A percentile compares a stretch with the other conserved stretches of the same genome.
Evolutionary conservation across 2,113 vertebrate genomes (phyloP).

Genomic region (Laticauda laticaudata): DNA sequence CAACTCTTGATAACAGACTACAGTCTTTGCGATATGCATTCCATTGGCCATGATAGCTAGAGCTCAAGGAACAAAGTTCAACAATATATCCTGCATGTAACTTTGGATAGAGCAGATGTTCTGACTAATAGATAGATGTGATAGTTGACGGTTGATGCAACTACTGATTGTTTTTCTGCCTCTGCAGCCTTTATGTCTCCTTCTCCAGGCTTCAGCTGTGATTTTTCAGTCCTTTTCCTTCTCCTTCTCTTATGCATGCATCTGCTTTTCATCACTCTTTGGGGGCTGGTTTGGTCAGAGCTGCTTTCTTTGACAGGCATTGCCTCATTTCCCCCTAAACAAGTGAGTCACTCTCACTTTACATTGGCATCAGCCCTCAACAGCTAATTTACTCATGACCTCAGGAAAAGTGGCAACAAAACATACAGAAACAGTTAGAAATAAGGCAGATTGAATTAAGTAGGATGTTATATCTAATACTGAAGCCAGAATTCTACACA

Average conservation of each 20-base stretch:
- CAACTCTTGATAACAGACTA: not conserved
- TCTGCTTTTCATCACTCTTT: not conserved
- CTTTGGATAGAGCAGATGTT: not conserved
- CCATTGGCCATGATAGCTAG: not conserved
- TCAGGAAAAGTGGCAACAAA: not conserved
- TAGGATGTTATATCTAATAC: not conserved
- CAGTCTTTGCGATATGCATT: not conserved
- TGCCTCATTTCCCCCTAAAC: not conserved
- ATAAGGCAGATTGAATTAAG: not conserved
- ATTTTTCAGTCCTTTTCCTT: not conserved
- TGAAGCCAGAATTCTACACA: not conserved
- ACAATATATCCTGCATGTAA: not conserved
- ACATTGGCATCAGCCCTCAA: not conserved
- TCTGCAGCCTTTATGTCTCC: not conserved
- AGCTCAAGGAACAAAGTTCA: not conserved
- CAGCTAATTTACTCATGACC: not conserved
- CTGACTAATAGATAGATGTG: not conserved
- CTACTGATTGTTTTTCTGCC: not conserved
- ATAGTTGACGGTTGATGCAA: not conserved
- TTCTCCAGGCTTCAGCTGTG: not conserved
- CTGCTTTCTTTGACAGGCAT: not conserved
- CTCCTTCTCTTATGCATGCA: not conserved
- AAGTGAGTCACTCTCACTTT: not conserved
- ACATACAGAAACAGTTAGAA: not conserved
- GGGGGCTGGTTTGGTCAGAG: not conserved